A percentile compares a stretch with the other conserved stretches of the same genome.
Evolutionary conservation across 1,140 invertebrate species (phyloP).

Genomic region (Cotesia chilonis): DNA sequence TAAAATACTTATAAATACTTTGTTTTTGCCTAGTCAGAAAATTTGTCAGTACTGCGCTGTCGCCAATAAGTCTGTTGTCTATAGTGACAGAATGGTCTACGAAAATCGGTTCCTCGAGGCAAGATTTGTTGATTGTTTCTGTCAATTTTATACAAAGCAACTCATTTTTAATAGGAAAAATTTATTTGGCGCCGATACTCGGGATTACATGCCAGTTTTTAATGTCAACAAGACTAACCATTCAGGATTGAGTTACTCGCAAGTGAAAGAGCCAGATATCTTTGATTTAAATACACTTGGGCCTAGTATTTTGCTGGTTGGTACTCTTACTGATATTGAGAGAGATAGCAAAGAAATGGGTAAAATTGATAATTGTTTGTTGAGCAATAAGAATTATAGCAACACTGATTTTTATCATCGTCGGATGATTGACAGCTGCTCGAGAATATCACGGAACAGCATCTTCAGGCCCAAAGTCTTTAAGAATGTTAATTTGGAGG

Average conservation of each 20-base stretch:
- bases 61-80: constrained; percentile 52
- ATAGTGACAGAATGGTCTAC: constrained; percentile 56
- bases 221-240: constrained; percentile 47
- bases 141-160: constrained; percentile 24
- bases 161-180: constrained; percentile 1
- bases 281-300: constrained; percentile 44
- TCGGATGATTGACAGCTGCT: constrained; percentile 38
- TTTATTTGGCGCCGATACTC: not conserved
- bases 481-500: constrained; percentile 18
- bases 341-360: too few relatives aligned
- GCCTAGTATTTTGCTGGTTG: constrained; percentile 44
- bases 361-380: constrained; percentile 13
- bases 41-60: constrained; percentile 42
- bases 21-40: constrained; percentile 40
- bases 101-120: constrained; percentile 45
- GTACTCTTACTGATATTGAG: not conserved
- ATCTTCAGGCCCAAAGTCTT: constrained; percentile 43
- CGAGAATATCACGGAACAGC: constrained; percentile 46
- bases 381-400: not conserved
- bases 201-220: constrained; percentile 53
- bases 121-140: constrained; percentile 44
- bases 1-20: constrained; percentile 39
- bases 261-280: constrained; percentile 30
- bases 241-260: constrained; percentile 52
- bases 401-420: constrained; percentile 49